Conservation (phyloP, 2,113 vertebrate genomes). For the Poeciliopsis occidentalis region DNA sequence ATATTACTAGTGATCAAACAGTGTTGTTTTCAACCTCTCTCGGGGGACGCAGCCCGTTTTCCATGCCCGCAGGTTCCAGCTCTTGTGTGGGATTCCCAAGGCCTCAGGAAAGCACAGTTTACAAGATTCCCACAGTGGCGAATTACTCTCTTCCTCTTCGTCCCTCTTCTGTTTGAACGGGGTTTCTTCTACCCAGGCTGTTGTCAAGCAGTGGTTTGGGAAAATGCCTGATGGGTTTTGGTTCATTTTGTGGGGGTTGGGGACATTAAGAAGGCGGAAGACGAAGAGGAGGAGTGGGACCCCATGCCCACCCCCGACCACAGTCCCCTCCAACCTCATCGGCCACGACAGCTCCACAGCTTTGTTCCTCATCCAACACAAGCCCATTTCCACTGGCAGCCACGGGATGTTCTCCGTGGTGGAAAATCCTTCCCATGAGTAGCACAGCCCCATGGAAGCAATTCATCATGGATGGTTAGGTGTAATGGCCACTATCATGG, state of each 20-base stretch:
- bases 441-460: slow-evolving; percentile 66
- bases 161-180: slow-evolving; percentile 46
- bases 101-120: slow-evolving; percentile 79
- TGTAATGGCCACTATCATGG: slow-evolving; percentile 77
- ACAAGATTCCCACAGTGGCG: slow-evolving; percentile 82
- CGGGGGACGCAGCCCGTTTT: slow-evolving; percentile 58
- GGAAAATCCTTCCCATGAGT: slow-evolving; percentile 76
- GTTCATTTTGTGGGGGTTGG: slow-evolving; percentile 50
- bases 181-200: slow-evolving; percentile 65
- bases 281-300: slow-evolving; percentile 21
- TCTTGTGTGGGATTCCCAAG: slow-evolving; percentile 77
- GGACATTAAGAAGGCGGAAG: neutral
- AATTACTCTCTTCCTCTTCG: slow-evolving; percentile 70
- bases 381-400: slow-evolving; percentile 31
- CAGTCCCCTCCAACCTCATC: slow-evolving; percentile 36
- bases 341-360: slow-evolving; percentile 53
- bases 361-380: slow-evolving; percentile 74
- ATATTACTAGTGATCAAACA: slow-evolving; percentile 33
- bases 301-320: slow-evolving; percentile 27
- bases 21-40: slow-evolving; percentile 55
- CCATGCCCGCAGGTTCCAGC: slow-evolving; percentile 76
- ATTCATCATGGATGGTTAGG: slow-evolving; percentile 79
- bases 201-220: slow-evolving; percentile 76
- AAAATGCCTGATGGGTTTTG: slow-evolving; percentile 63
- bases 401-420: slow-evolving; percentile 61